Evolutionary conservation across 2,888 invertebrate species (phyloP), one percentile per base, ranked within the genome.

Genomic region (Dinocampus coccinellae): DNA sequence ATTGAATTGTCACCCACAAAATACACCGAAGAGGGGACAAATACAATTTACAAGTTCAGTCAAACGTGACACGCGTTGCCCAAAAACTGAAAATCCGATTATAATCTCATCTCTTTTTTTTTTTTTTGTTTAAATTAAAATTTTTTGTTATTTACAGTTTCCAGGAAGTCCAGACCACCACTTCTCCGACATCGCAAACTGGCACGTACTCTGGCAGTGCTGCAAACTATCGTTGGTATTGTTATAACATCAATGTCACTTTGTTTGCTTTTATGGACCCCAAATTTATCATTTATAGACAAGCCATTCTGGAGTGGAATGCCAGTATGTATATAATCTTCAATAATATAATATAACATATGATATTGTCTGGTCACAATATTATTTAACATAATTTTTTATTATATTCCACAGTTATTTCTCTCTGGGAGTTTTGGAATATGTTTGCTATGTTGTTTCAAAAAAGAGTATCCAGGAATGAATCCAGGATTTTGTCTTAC

Each of bases 281-380:
- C 92, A 6, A 90, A 90, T 82, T 88, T 92, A 22, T 88, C 89
- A 67, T 84, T 89, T 69, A 86, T 89, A 74, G 91, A 92, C 78
- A 91, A 91, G 87, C 92, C 92, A 0, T 92, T 91, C 79, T 91
- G 92, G 90, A 92, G 92, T 80, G 92, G 91, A 47, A 85, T 91
- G 79, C 90, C 91, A 75, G 92, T 92, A 86, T 2, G 47, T 53
- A 39, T 39, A 16, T 29, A 3, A 4, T 29, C 29, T 29, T n/a
- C n/a, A n/a, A n/a, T n/a, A n/a, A n/a, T n/a, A n/a, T n/a, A n/a
- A n/a, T n/a, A n/a, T n/a, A n/a, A n/a, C n/a, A n/a, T n/a, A n/a
- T n/a, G n/a, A n/a, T n/a, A n/a, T n/a, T n/a, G n/a, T 11, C n/a
- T 3, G 1, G 60, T 20, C 22, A 55, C n/a, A 33, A 58, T 60